phyloP scores from a whole-genome alignment of 2,113 vertebrate genomes.

The Peromyscus californicus region DNA sequence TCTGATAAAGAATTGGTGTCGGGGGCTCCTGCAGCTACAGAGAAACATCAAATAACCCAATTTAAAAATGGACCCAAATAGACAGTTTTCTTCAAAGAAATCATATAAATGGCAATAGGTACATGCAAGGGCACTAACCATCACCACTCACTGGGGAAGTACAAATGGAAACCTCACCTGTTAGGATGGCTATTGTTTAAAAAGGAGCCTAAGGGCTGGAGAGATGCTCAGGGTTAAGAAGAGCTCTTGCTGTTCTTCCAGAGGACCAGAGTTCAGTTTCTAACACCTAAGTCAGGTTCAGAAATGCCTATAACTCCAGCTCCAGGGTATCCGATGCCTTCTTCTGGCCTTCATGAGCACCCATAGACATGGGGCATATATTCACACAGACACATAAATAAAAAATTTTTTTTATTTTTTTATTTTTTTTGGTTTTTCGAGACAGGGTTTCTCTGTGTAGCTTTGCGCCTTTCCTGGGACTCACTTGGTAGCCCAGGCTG shows the following conservation, averaged over 20 bases:
- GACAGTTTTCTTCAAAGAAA: neutral
- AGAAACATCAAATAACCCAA: neutral
- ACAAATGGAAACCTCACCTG: neutral
- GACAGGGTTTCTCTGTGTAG: too few relatives aligned
- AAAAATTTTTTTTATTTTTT: too few relatives aligned
- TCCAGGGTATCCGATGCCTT: neutral
- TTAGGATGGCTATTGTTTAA: neutral
- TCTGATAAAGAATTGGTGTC: neutral
- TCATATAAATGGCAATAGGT: neutral
- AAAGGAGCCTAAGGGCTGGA: neutral
- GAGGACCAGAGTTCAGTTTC: neutral
- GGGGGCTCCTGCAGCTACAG: neutral
- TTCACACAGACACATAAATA: neutral
- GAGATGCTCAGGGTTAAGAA: neutral
- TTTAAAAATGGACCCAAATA: neutral
- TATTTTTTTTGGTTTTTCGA: too few relatives aligned
- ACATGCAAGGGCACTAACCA: neutral
- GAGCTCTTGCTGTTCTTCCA: neutral
- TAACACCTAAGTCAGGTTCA: neutral
- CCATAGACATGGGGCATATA: neutral
- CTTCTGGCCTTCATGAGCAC: neutral
- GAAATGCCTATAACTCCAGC: neutral
- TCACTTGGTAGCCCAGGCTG: too few relatives aligned
- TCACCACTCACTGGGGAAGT: neutral
- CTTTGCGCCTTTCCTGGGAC: too few relatives aligned